Base-by-base conservation (phyloP, 2,797 vertebrate species). In the Amniataba percoides region DNA sequence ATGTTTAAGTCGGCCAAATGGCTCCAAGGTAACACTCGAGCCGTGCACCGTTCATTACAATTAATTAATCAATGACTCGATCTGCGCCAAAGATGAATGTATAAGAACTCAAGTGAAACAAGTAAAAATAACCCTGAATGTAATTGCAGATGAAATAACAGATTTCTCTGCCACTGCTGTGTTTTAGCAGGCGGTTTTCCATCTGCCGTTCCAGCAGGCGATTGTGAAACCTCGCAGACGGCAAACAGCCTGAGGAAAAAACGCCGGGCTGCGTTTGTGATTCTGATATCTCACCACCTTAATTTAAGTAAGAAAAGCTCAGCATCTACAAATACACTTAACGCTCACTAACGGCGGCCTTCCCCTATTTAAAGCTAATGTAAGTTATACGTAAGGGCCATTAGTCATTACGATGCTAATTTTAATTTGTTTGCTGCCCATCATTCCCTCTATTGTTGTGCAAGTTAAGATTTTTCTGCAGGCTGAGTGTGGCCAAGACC, bases 381-480 rank as follows among this genome's bases (percentile, higher is more conserved):
- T 81, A 63, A 64, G 49, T 69, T 72, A 23, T 66, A 77, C 4
- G 59, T 75, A 74, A 75, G 55, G 69, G 74, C 72, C 48, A 66
- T 74, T 80, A 57, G 53, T 87, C 58, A 80, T 85, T 89, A 78
- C 36, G 31, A 78, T 69, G 82, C 74, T 86, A 76, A 89, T 91
- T 88, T 83, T 23, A 83, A 90, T 89, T 68, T 91, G 68, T 89
- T 86, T 90, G 83, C 65, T 40, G 52, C 25, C 81, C 73, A 77
- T 93, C 78, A 83, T 83, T 66, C 64, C n/a, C 40, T 66, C 79
- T 42, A 49, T 93, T 91, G 89, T 90, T 36, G 74, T 92, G 86
- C 7, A 84, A 86, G 31, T 75, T 81, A 42, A 76, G 73, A 55
- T 81, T 85, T 85, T 81, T 31, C 27, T 78, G 68, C 57, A 12